These are phyloP conservation scores for Procavia capensis DNA, from an alignment of 2,113 vertebrate species.

Conservation along the genomic window DNA sequence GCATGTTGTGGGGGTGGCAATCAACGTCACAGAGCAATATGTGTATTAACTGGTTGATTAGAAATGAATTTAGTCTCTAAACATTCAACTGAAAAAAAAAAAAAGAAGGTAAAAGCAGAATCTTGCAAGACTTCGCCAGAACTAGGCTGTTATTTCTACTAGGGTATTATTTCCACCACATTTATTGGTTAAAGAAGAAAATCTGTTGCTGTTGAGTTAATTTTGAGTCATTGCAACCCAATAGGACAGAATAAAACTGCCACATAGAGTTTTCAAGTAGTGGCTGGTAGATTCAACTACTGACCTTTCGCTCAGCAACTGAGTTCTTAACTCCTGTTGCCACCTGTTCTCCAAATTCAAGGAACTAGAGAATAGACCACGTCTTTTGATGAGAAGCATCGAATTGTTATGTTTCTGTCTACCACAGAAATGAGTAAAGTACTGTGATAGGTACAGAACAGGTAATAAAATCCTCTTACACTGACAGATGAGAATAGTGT, in stretches of 20 bases:
- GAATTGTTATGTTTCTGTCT: not conserved
- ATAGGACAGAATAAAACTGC: too few species aligned
- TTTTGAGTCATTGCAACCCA: too few species aligned
- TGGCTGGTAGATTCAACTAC: too few species aligned
- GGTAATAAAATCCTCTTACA: not conserved
- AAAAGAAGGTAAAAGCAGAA: not conserved
- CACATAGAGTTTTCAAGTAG: too few species aligned
- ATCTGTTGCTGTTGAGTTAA: too few species aligned
- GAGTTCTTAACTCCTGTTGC: too few species aligned
- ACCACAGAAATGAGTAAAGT: not conserved
- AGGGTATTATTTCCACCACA: not conserved
- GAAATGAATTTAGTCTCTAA: too few species aligned
- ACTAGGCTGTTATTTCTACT: not conserved
- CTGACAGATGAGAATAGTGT: not conserved
- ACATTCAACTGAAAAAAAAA: too few species aligned
- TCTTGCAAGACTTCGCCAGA: not conserved
- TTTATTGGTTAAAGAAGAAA: not conserved
- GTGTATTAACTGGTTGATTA: too few species aligned
- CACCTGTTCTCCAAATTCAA: not conserved
- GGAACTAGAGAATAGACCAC: not conserved
- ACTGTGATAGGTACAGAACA: not conserved
- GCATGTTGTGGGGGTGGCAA: too few species aligned
- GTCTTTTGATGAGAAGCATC: not conserved
- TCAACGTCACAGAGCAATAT: too few species aligned
- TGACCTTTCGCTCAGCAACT: too few species aligned